Evolutionary conservation across 2,888 invertebrate species (phyloP), one percentile per base, ranked within the genome.

Genomic region (Brachypalpus laphriformis): DNA sequence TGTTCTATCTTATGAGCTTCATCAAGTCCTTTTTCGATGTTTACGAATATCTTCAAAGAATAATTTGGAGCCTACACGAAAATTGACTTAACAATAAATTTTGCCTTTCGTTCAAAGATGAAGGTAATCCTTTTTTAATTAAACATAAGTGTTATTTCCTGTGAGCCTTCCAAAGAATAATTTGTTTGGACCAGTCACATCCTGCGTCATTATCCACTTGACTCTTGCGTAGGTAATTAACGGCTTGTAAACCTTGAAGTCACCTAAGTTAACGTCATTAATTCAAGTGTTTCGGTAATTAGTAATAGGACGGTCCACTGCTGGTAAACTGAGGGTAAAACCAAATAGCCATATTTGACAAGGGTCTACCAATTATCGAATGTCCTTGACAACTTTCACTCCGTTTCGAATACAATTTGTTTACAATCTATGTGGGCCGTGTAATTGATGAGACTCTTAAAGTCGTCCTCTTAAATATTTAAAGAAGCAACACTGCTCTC

Each of bases 361-460:
- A 40, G 59, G 59, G 40, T 40, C 6, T 40, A 9, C 59, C 40
- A 22, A 20, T 59, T 59, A 59, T 40, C 59, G 59, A 22, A 47
- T 42, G 59, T 40, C 59, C 59, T 59, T 59, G n/a, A 34, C 40
- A 40, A 25, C 57, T 57, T 31, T 22, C 57, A 22, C 8, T 16
- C 16, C 40, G 37, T 25, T 40, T 40, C 3, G 14, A 2, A 40
- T 40, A 42, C 16, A 42, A 16, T 42, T 16, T 42, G 8, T 2
- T 8, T 16, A 2, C 8, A 37, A 9, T 37, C 37, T 37, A n/a
- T n/a, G n/a, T 37, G 37, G 1, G 11, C 37, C n/a, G 2, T 11
- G 11, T 37, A 14, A 40, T 40, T 40, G 40, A 40, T 40, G 40
- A 40, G 6, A 14, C 6, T 40, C 14, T 40, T 14, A n/a, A 40